These are phyloP conservation scores for Anoplophora glabripennis DNA, from an alignment of 1,140 invertebrate genomes.

Conservation along the genomic window DNA sequence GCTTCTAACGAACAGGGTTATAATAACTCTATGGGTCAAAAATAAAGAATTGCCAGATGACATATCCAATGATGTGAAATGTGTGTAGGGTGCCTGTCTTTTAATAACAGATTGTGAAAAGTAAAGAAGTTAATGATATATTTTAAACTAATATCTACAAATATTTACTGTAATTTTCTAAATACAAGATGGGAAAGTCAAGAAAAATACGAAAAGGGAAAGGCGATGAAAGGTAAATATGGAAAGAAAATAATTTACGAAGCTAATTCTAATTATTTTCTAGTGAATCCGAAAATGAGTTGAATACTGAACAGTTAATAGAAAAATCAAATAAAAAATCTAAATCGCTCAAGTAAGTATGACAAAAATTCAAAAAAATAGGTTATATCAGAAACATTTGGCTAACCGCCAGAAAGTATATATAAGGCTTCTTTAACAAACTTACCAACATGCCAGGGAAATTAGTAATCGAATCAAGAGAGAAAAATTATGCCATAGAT, in stretches of 20 bases:
- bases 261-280: slow-evolving; percentile 39
- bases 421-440: background rate
- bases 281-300: slow-evolving; percentile 40
- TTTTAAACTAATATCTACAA: background rate
- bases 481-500: no score
- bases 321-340: slow-evolving; percentile 40
- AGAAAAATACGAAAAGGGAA: slow-evolving; percentile 67
- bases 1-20: no score
- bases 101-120: no score
- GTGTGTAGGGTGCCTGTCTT: no score
- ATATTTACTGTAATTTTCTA: background rate
- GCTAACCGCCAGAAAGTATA: background rate
- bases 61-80: no score
- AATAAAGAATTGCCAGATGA: no score
- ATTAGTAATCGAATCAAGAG: background rate
- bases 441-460: background rate
- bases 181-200: slow-evolving; percentile 61
- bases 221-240: slow-evolving; percentile 60
- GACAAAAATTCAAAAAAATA: slow-evolving; percentile 24
- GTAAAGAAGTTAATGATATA: background rate
- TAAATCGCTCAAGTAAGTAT: slow-evolving; percentile 41
- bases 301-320: slow-evolving; percentile 37
- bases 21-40: no score
- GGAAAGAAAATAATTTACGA: background rate
- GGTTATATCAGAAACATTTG: slow-evolving; percentile 29